Evolutionary conservation across 2,113 vertebrate species (phyloP).

Genomic region (Saccopteryx leptura): DNA sequence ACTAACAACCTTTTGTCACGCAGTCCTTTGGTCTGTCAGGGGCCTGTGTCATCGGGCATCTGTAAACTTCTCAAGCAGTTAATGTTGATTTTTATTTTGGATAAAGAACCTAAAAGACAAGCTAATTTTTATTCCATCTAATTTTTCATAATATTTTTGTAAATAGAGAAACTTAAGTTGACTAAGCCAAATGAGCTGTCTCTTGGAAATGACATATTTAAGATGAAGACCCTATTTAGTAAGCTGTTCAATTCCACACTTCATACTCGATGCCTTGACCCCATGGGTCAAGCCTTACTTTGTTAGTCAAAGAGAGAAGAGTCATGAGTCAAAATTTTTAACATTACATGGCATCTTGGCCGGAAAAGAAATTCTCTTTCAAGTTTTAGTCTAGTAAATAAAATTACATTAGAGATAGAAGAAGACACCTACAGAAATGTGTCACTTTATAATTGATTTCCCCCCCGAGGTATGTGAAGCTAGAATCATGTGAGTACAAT

Average conservation of each 20-base stretch:
- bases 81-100: not conserved
- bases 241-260: not conserved
- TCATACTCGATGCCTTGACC: not conserved
- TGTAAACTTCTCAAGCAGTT: constrained; percentile 14
- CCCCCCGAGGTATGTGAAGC: not conserved
- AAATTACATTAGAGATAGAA: constrained; percentile 37
- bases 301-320: not conserved
- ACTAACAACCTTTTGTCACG: constrained; percentile 29
- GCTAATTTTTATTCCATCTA: not conserved
- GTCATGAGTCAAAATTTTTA: not conserved
- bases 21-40: not conserved
- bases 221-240: not conserved
- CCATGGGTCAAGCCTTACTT: not conserved
- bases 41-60: not conserved
- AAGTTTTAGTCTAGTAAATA: not conserved
- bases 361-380: not conserved
- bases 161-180: constrained; percentile 56
- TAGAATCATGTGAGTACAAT: not conserved
- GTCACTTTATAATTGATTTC: not conserved
- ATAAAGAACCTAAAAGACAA: not conserved
- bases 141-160: constrained; percentile 37
- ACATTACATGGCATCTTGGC: not conserved
- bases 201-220: constrained; percentile 23
- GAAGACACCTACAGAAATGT: not conserved
- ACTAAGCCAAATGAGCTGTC: not conserved